These are phyloP conservation scores for Ochropacha duplaris DNA, from an alignment of 2,888 invertebrate genomes.

Conservation along the genomic window DNA sequence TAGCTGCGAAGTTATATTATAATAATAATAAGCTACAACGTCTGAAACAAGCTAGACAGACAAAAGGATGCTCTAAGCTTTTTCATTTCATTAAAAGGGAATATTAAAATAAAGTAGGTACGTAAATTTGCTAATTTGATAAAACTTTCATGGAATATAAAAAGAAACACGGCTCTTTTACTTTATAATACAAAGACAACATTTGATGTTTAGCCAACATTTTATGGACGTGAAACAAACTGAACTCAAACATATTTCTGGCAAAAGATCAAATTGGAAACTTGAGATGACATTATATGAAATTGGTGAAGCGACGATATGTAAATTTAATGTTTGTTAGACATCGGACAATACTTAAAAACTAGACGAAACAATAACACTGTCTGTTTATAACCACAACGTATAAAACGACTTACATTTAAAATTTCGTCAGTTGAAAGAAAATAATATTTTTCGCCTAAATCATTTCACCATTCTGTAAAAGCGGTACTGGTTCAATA, in stretches of 20 bases:
- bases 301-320: neutral
- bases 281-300: conserved; percentile 3
- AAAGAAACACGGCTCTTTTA: neutral
- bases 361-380: too few species aligned
- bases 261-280: conserved; percentile 35
- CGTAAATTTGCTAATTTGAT: neutral
- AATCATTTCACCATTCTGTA: too few species aligned
- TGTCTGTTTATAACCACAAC: too few species aligned
- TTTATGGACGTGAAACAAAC: neutral
- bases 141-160: neutral
- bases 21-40: neutral
- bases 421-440: too few species aligned
- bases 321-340: neutral
- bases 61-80: neutral
- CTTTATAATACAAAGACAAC: neutral
- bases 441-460: too few species aligned
- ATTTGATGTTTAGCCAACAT: neutral
- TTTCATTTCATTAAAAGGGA: neutral
- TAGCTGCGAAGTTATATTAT: too few species aligned
- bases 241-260: conserved; percentile 28
- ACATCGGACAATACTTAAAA: neutral
- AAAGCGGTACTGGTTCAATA: too few species aligned
- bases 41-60: neutral
- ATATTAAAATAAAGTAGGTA: neutral
- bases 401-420: too few species aligned